phyloP scores from a whole-genome alignment of 2,888 invertebrate genomes.

The Mechanitis messenoides region DNA sequence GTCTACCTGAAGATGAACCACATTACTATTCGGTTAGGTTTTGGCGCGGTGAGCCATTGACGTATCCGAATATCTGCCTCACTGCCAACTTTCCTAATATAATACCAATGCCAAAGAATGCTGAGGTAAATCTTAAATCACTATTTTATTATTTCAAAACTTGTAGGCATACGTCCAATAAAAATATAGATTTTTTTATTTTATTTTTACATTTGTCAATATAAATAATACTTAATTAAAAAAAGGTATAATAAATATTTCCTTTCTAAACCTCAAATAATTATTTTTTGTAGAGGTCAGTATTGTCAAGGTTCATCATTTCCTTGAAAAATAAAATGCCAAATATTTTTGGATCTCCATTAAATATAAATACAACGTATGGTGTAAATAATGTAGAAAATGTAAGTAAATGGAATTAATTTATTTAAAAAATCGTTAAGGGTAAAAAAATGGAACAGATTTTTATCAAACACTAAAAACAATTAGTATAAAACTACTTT shows the following conservation, averaged over 20 bases:
- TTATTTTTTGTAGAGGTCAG: constrained; percentile 40
- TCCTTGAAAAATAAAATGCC: constrained; percentile 50
- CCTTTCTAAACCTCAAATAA: background rate
- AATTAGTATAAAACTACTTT: no score
- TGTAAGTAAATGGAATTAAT: constrained; percentile 25
- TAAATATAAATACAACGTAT: constrained; percentile 34
- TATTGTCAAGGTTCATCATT: constrained; percentile 48
- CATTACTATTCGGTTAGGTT: constrained; percentile 55
- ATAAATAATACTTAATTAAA: no score
- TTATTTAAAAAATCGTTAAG: background rate
- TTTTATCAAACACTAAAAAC: no score
- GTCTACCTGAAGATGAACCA: constrained; percentile 56
- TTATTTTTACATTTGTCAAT: no score
- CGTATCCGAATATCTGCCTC: constrained; percentile 60
- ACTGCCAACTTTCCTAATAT: constrained; percentile 53
- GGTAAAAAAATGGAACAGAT: no score
- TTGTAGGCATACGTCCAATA: background rate
- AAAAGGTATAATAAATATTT: no score
- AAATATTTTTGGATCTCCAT: constrained; percentile 43
- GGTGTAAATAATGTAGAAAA: constrained; percentile 22
- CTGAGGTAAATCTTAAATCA: constrained; percentile 41
- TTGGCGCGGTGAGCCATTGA: constrained; percentile 66
- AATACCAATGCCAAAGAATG: constrained; percentile 48
- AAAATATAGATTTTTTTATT: no score
- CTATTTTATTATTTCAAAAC: constrained; percentile 2